phyloP scores from a whole-genome alignment of 2,113 vertebrate genomes.

The Maccullochella peelii region DNA sequence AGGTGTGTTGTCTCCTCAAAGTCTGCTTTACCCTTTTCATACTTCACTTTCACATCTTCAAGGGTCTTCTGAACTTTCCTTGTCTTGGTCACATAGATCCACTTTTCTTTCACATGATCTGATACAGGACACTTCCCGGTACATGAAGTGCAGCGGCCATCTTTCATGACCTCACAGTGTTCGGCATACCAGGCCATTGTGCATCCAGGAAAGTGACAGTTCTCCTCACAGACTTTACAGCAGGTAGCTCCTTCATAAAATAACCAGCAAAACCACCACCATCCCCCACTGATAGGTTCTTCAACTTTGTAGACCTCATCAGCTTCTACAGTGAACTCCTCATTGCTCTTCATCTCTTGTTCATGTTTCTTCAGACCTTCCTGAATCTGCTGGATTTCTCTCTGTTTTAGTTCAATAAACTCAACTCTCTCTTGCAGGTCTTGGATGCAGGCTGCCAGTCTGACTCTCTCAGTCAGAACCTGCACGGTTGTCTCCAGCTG shows the following conservation, averaged over 20 bases:
- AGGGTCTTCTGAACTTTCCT: background rate
- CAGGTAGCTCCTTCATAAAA: background rate
- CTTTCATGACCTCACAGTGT: background rate
- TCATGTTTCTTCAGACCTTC: background rate
- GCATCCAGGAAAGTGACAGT: conserved; percentile 31
- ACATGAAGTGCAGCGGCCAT: background rate
- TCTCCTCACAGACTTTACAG: conserved; percentile 30
- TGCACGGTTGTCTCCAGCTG: background rate
- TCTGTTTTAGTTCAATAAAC: background rate
- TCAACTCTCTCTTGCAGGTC: background rate
- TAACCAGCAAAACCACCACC: background rate
- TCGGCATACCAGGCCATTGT: fast-evolving
- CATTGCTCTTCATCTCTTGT: background rate
- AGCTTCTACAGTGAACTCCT: background rate
- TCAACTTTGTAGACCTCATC: background rate
- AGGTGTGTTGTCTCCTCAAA: no score
- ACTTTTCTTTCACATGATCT: conserved; percentile 34
- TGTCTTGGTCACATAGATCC: conserved; percentile 33
- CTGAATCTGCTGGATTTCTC: background rate
- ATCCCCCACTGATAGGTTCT: fast-evolving
- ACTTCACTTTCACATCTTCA: background rate
- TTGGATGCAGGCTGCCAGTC: conserved; percentile 9
- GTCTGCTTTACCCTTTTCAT: background rate
- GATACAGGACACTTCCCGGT: background rate
- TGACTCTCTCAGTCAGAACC: background rate